Conservation (phyloP, 1,140 invertebrate species). For the Odontomachus brunneus region DNA sequence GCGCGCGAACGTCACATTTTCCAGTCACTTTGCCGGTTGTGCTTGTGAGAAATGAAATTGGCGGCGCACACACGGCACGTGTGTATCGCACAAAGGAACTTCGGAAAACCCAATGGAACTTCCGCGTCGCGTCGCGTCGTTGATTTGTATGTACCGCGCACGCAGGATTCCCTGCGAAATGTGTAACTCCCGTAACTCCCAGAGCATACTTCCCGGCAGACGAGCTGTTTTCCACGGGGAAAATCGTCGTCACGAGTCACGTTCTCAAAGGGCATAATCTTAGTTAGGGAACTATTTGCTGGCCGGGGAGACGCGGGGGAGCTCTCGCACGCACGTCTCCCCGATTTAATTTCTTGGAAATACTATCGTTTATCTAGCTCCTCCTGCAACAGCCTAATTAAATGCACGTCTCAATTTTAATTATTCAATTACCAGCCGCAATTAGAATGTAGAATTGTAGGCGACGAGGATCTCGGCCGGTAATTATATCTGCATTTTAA, state of each 20-base stretch:
- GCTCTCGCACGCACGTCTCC: constrained; percentile 7
- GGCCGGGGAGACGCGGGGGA: neutral
- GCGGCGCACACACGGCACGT: too few species aligned
- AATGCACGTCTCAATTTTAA: constrained; percentile 32
- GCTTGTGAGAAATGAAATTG: constrained; percentile 47
- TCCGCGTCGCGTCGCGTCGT: neutral
- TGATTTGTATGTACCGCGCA: constrained; percentile 43
- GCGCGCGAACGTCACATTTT: constrained; percentile 32
- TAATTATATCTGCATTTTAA: constrained; percentile 24
- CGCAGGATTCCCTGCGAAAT: constrained; percentile 40
- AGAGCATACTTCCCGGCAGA: constrained; percentile 30
- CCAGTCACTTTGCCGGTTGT: constrained; percentile 39
- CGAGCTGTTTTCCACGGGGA: constrained; percentile 25
- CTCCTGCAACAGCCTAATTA: constrained; percentile 28
- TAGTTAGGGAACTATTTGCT: constrained; percentile 46
- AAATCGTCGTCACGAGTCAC: constrained; percentile 15
- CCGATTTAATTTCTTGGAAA: constrained; percentile 27
- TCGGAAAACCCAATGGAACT: constrained; percentile 45
- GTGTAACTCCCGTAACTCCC: constrained; percentile 25
- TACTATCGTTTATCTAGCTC: constrained; percentile 31
- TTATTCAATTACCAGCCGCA: constrained; percentile 19
- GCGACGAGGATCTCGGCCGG: neutral
- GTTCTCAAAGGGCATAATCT: constrained; percentile 49
- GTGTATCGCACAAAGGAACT: constrained; percentile 44
- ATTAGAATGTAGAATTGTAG: constrained; percentile 18